A percentile compares a stretch with the other conserved stretches of the same genome.
Conservation (phyloP, 2,888 invertebrate genomes). For the Nudaria mundana region DNA sequence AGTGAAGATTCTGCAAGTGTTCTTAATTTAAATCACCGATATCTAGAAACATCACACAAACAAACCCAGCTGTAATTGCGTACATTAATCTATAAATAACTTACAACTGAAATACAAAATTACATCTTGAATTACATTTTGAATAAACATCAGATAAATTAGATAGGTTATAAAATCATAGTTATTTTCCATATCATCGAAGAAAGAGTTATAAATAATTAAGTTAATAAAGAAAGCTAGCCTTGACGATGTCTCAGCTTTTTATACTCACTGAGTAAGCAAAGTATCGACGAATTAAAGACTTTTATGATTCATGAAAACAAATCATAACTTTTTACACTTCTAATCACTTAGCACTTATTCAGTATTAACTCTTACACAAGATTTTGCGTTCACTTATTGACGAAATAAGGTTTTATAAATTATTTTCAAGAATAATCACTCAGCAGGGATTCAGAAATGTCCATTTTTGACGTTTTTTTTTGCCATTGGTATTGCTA, state of each 20-base stretch:
- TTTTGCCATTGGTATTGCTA: conserved; percentile 21
- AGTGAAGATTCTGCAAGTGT: conserved; percentile 16
- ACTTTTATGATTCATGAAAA: conserved; percentile 34
- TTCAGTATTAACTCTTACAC: conserved; percentile 30
- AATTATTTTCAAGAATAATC: conserved; percentile 35
- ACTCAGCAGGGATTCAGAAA: conserved; percentile 42
- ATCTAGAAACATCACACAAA: conserved; percentile 48
- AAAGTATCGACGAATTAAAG: conserved; percentile 34
- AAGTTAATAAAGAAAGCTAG: conserved; percentile 33
- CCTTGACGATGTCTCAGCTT: conserved; percentile 36
- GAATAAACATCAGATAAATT: no score
- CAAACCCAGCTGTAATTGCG: conserved; percentile 49
- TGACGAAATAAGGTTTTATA: conserved; percentile 32
- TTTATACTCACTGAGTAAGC: conserved; percentile 31
- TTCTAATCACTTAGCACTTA: conserved; percentile 37
- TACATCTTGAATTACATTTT: conserved; percentile 21
- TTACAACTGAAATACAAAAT: conserved; percentile 43
- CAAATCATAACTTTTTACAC: conserved; percentile 35
- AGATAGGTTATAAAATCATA: no score
- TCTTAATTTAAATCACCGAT: conserved; percentile 34
- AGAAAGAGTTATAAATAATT: conserved; percentile 56
- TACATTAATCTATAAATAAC: conserved; percentile 68
- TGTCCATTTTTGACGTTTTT: conserved; percentile 60
- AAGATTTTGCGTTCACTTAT: conserved; percentile 32
- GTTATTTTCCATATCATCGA: conserved; percentile 66